Base-by-base conservation (phyloP, 2,113 vertebrate genomes). In the Isichthys henryi region DNA sequence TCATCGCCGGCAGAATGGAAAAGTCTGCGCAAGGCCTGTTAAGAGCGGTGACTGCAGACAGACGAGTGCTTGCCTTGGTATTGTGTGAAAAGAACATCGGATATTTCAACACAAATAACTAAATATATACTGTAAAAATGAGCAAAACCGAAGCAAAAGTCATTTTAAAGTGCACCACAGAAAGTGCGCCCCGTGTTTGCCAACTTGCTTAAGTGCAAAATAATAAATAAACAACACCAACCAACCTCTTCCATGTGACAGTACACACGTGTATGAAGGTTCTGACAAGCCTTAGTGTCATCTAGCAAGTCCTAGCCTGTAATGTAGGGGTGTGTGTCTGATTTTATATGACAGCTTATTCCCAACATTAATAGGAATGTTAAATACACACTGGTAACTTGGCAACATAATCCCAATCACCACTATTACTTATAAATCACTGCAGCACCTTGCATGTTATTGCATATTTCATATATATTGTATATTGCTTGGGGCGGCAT, bases 31-130 rank as follows among this genome's bases (percentile, higher is more conserved):
- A 91, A 92, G 88, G 91, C 58, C 62, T 43, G 58, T 89, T 89
- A 90, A 91, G 88, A 89, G 52, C 91, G 90, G 90, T 92, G 91
- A 93, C 92, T 92, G 92, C 89, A 88, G 91, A 49, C 77, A 90
- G 89, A 92, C 86, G 90, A 91, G 88, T 7, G 58, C 15, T 45
- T 82, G 19, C 21, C 35, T 80, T 43, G 74, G 74, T 80, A 7
- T 80, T 19, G 35, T 43, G 35, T 43, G 2, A 39, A 43, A 80
- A 80, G 70, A 35, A 80, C 74, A 19, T 80, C 5, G 7, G 74
- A 80, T 19, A 43, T 43, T 39, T 80, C 5, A 77, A 19, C 35
- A 80, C 6, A 35, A 80, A 39, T 39, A 43, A 43, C 15, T 19
- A 43, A 80, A 80, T 43, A 43, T 77, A 39, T 39, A n/a, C n/a